phyloP scores from a whole-genome alignment of 2,888 invertebrate genomes.

The Cyaniris semiargus region DNA sequence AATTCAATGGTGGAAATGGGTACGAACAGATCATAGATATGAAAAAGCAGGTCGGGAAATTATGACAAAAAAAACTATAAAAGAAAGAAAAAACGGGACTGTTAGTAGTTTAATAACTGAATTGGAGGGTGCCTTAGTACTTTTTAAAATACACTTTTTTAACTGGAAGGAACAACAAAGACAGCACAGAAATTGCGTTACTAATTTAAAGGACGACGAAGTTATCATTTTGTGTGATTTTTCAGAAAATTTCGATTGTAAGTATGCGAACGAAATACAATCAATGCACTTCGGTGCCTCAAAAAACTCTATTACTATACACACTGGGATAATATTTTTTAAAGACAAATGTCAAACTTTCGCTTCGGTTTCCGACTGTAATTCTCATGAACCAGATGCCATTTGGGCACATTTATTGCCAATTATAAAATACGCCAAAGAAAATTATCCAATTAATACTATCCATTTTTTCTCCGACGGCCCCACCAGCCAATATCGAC shows the following conservation, averaged over 20 bases:
- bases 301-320: slow-evolving; percentile 14
- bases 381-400: slow-evolving; percentile 10
- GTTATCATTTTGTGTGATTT: neutral
- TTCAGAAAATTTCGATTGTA: slow-evolving; percentile 3
- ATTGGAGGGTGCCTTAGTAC: slow-evolving; percentile 1
- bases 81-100: slow-evolving; percentile 1
- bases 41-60: slow-evolving; percentile 12
- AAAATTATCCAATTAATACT: slow-evolving; percentile 16
- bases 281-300: slow-evolving; percentile 9
- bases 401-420: slow-evolving; percentile 12
- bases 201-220: neutral
- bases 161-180: slow-evolving; percentile 21
- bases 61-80: slow-evolving; percentile 14
- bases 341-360: slow-evolving; percentile 4
- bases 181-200: slow-evolving; percentile 1
- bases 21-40: neutral
- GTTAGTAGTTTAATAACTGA: slow-evolving; percentile 5
- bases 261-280: slow-evolving; percentile 1
- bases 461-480: slow-evolving; percentile 37
- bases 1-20: slow-evolving; percentile 18
- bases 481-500: slow-evolving; percentile 36
- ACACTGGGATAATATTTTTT: neutral
- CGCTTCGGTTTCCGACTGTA: neutral
- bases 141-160: slow-evolving; percentile 18
- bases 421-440: slow-evolving; percentile 6